Evolutionary conservation across 2,113 vertebrate genomes (phyloP).

Genomic region (Setophaga petechia): DNA sequence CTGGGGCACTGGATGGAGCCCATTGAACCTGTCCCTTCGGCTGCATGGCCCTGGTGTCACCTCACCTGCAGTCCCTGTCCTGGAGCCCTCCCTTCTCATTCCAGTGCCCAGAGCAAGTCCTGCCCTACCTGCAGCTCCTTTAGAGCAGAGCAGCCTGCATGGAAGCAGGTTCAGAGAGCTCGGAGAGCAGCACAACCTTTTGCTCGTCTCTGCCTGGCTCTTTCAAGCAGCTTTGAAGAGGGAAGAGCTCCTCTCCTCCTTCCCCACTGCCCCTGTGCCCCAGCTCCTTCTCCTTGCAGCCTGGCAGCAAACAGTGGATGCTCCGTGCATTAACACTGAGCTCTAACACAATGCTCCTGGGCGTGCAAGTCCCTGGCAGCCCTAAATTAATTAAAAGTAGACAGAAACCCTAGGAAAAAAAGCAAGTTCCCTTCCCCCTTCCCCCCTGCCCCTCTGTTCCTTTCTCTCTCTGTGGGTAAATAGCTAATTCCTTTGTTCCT

Average conservation of each 20-base stretch:
- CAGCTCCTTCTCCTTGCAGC: conserved; percentile 3
- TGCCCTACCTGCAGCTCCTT: background rate
- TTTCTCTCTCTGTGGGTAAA: conserved; percentile 79
- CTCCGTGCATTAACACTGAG: conserved; percentile 30
- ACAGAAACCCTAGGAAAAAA: conserved; percentile 69
- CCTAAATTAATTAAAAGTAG: conserved; percentile 86
- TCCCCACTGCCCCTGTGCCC: background rate
- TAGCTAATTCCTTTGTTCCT: conserved; percentile 84
- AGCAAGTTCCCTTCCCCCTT: conserved; percentile 57
- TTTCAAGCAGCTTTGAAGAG: background rate
- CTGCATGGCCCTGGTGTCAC: background rate
- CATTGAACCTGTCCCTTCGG: background rate
- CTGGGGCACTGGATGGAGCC: background rate
- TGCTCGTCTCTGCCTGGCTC: background rate
- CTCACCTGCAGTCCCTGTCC: background rate
- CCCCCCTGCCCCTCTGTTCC: conserved; percentile 31
- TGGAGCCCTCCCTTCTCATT: background rate
- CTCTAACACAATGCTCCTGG: conserved; percentile 22
- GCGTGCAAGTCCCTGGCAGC: conserved; percentile 69
- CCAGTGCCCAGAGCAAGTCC: background rate
- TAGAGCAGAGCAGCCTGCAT: background rate
- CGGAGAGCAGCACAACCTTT: background rate
- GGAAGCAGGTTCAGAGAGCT: background rate
- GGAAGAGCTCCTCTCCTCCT: conserved; percentile 16
- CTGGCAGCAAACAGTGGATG: conserved; percentile 57